These are phyloP conservation scores for Psilopsiagon aurifrons DNA, from an alignment of 2,113 vertebrate species.

Conservation along the genomic window DNA sequence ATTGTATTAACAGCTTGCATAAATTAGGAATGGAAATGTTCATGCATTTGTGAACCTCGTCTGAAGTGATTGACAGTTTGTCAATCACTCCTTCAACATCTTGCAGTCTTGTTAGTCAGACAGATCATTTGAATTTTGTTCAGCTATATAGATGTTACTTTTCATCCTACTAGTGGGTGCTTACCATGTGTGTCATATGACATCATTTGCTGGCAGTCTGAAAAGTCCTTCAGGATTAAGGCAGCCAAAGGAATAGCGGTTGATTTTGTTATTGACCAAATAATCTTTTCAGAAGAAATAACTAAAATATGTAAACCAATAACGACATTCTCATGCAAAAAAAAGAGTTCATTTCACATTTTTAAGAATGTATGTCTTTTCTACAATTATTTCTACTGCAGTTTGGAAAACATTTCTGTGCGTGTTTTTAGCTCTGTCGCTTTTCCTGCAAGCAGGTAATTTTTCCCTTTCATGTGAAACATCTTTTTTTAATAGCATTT, in stretches of 20 bases:
- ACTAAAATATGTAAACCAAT: not conserved
- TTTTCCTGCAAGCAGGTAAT: not conserved
- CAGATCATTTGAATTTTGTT: not conserved
- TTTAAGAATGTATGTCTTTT: not conserved
- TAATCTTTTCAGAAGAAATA: not conserved
- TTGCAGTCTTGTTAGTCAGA: not conserved
- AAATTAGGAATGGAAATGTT: not conserved
- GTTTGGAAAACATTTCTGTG: not conserved
- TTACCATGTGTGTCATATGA: rapidly evolving
- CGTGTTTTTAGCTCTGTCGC: not conserved
- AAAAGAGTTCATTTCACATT: not conserved
- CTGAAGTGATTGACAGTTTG: not conserved
- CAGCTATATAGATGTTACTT: not conserved
- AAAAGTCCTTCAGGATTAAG: not conserved
- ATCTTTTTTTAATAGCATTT: not conserved
- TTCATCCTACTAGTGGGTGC: not conserved
- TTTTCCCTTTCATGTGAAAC: not conserved
- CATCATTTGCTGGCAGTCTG: not conserved
- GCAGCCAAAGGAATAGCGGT: not conserved
- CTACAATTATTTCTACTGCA: not conserved
- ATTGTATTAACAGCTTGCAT: not conserved
- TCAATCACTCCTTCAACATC: not conserved
- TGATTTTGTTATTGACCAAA: not conserved
- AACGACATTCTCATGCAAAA: not conserved
- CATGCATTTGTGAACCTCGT: not conserved